Evolutionary conservation across 2,888 invertebrate species (phyloP).

Genomic region (Belgica antarctica): DNA sequence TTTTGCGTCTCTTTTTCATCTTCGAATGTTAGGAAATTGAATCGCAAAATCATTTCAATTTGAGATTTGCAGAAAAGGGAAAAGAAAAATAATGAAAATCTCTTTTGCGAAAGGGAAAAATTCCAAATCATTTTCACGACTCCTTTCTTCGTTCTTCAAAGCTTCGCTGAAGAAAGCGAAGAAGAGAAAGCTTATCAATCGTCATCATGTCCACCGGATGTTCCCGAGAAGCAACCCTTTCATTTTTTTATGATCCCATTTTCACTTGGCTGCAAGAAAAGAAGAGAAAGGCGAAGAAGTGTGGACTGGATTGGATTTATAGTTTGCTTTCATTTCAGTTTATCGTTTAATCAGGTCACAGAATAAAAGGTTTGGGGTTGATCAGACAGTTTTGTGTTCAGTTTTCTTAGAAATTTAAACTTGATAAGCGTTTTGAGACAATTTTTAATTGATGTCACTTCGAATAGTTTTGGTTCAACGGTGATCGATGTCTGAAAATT

Average conservation of each 20-base stretch:
- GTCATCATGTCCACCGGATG: constrained; percentile 34
- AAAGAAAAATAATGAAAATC: neutral
- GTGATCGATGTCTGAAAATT: no score
- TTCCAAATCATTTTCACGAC: neutral
- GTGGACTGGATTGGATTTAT: no score
- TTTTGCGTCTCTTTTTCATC: constrained; percentile 18
- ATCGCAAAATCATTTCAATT: constrained; percentile 41
- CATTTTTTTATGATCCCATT: constrained; percentile 36
- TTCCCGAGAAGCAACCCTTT: constrained; percentile 35
- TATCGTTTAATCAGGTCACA: neutral
- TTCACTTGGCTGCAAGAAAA: neutral
- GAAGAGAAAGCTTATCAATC: neutral
- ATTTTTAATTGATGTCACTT: no score
- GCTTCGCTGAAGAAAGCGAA: neutral
- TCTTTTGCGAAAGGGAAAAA: neutral
- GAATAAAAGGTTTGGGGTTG: neutral
- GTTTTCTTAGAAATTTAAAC: no score
- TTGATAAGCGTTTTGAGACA: no score
- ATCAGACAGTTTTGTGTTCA: no score
- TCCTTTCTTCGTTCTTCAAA: neutral
- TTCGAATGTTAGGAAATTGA: constrained; percentile 38
- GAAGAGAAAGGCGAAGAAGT: constrained; percentile 8
- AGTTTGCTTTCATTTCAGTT: neutral
- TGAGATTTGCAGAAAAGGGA: constrained; percentile 24
- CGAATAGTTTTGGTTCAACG: no score